Evolutionary conservation across 2,797 vertebrate species (phyloP).

Genomic region (Aeoliscus strigatus): DNA sequence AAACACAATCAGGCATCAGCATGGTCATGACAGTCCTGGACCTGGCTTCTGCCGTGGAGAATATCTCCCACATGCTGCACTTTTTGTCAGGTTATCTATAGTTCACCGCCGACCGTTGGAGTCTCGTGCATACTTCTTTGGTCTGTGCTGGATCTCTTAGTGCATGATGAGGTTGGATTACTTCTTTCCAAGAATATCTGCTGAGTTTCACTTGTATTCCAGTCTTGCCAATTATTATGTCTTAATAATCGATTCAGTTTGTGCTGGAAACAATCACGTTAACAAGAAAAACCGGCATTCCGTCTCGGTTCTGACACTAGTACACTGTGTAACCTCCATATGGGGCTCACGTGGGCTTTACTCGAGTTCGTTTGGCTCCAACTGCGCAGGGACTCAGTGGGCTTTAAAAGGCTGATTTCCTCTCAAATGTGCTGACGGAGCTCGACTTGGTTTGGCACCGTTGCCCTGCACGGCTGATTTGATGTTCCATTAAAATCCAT

Average conservation of each 20-base stretch:
- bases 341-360: no score
- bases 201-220: constrained; percentile 25
- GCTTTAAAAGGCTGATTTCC: no score
- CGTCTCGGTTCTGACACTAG: no score
- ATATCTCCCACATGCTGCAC: constrained; percentile 49
- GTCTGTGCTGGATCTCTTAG: constrained; percentile 4
- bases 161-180: constrained; percentile 5
- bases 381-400: no score
- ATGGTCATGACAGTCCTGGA: constrained; percentile 40
- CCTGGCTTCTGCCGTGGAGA: constrained; percentile 34
- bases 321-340: no score
- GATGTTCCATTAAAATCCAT: no score
- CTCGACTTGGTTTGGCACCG: no score
- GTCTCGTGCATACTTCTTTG: no score
- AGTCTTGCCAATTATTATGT: not conserved
- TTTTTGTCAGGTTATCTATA: constrained; percentile 34
- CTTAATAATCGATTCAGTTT: not conserved
- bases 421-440: no score
- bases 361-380: no score
- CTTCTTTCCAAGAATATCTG: constrained; percentile 17
- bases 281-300: no score
- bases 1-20: constrained; percentile 51
- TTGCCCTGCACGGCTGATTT: no score
- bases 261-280: not conserved
- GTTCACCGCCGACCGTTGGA: constrained; percentile 23